phyloP scores from a whole-genome alignment of 2,888 invertebrate species.

The Aplocera efformata region DNA sequence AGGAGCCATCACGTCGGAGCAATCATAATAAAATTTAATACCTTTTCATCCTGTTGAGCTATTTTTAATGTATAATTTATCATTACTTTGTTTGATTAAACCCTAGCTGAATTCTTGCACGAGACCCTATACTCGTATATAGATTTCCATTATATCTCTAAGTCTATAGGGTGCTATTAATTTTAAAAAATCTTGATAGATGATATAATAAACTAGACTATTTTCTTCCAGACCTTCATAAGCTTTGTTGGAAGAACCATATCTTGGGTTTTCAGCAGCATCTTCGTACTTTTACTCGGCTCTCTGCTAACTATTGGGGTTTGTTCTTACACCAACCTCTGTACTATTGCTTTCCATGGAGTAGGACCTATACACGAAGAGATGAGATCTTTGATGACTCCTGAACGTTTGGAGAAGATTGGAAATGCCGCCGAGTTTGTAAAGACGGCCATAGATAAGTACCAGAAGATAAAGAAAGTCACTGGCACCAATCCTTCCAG shows the following conservation, averaged over 20 bases:
- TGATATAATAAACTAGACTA: background rate
- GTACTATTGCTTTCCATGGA: constrained; percentile 81
- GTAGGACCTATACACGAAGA: constrained; percentile 80
- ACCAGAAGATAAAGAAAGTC: constrained; percentile 68
- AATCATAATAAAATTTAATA: no score
- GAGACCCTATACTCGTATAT: no score
- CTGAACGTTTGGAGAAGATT: constrained; percentile 81
- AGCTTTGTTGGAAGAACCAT: constrained; percentile 57
- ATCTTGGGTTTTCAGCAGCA: constrained; percentile 58
- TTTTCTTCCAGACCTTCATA: constrained; percentile 58
- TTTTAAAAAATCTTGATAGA: no score
- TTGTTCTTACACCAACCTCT: constrained; percentile 83
- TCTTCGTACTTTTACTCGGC: constrained; percentile 75
- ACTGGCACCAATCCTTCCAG: constrained; percentile 37
- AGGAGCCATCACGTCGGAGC: no score
- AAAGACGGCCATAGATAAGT: constrained; percentile 82
- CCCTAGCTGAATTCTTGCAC: no score
- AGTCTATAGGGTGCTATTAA: no score
- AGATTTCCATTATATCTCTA: no score
- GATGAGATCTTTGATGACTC: constrained; percentile 79
- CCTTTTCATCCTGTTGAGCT: no score
- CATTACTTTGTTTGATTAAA: no score
- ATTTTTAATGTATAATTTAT: no score
- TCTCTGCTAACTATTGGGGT: constrained; percentile 65
- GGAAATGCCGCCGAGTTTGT: constrained; percentile 81